Conservation (phyloP, 2,797 vertebrate genomes). For the Caiman crocodilus region DNA sequence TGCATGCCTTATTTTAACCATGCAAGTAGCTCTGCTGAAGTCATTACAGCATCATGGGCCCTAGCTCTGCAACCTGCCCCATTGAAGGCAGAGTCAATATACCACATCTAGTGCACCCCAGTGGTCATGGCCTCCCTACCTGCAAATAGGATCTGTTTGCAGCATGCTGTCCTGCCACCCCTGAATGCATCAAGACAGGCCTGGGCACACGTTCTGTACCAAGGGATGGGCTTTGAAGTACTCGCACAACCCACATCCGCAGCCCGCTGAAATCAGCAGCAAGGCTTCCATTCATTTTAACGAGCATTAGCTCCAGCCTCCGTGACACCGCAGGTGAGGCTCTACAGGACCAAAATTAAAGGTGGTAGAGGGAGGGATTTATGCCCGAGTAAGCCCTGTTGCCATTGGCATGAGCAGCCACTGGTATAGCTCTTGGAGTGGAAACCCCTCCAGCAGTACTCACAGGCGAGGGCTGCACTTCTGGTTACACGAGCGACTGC, state of each 20-base stretch:
- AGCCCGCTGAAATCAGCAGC: background rate
- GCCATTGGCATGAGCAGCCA: background rate
- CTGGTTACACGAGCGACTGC: rapidly evolving
- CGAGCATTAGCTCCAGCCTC: background rate
- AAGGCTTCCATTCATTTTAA: background rate
- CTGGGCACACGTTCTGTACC: too few species aligned
- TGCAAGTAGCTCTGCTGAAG: too few species aligned
- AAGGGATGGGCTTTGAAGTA: background rate
- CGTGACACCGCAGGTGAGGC: background rate
- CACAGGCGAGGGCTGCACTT: rapidly evolving
- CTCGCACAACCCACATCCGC: background rate
- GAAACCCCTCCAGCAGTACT: background rate
- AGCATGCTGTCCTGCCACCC: too few species aligned
- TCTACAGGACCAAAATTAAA: background rate
- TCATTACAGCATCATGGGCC: background rate
- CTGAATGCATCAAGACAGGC: too few species aligned
- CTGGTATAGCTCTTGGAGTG: background rate
- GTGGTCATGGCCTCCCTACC: too few species aligned
- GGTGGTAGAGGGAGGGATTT: background rate
- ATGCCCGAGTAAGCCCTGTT: background rate
- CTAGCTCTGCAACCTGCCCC: background rate
- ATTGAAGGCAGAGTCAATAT: background rate
- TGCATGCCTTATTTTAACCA: background rate
- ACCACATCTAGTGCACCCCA: too few species aligned
- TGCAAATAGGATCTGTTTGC: too few species aligned